phyloP scores from a whole-genome alignment of 2,113 vertebrate genomes.

The Notarius lentiginosus region DNA sequence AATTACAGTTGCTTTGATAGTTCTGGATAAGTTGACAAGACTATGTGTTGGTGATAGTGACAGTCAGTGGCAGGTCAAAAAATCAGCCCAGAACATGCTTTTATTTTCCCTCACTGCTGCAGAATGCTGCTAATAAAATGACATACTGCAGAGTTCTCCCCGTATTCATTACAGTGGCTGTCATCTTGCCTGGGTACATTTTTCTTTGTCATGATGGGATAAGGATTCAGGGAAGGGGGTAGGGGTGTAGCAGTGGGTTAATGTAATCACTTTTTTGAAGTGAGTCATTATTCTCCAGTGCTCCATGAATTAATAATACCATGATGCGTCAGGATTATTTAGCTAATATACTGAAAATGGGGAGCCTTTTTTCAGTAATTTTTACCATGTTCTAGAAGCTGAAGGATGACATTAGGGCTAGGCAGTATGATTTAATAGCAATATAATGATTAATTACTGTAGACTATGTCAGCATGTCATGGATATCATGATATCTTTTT shows the following conservation, averaged over 20 bases:
- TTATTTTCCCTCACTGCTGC: not conserved
- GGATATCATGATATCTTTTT: not conserved
- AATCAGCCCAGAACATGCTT: constrained; percentile 3
- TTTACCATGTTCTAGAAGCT: not conserved
- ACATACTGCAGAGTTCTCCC: constrained; percentile 4
- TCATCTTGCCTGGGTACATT: constrained; percentile 9
- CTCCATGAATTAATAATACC: not conserved
- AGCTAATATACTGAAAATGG: not conserved
- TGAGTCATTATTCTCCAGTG: constrained; percentile 7
- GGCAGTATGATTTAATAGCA: not conserved
- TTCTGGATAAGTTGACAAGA: too few species aligned
- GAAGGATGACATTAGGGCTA: not conserved
- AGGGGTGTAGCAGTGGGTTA: not conserved
- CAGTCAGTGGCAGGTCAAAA: not conserved
- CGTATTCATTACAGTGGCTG: constrained; percentile 16
- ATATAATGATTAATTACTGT: not conserved
- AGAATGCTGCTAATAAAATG: constrained; percentile 2
- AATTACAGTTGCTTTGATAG: not conserved
- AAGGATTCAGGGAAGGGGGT: constrained; percentile 3
- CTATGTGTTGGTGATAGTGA: not conserved
- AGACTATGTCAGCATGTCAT: not conserved
- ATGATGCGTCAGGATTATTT: not conserved
- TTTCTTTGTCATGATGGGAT: constrained; percentile 17
- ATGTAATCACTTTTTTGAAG: constrained; percentile 14
- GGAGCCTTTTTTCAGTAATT: not conserved